Base-by-base conservation (phyloP, 2,113 vertebrate genomes). In the Phaetusa simplex region DNA sequence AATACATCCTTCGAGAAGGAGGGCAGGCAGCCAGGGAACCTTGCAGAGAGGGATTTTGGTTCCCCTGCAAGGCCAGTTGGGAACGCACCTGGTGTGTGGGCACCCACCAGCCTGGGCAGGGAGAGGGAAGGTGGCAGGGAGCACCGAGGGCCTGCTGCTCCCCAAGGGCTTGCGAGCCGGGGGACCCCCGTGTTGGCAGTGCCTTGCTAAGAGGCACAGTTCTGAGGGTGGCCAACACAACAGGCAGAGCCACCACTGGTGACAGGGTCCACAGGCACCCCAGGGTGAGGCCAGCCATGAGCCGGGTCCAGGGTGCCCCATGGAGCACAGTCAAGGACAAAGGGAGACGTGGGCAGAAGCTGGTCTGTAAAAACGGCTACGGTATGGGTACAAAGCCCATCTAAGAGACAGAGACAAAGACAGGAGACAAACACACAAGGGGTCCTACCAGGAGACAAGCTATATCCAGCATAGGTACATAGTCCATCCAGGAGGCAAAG, bases 391-490 rank as follows among this genome's bases (percentile, higher is more conserved):
- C 14, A 6, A 65, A 16, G 1, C 5, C n/a, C 78, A 40, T 3
- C 42, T 42, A 40, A 22, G 27, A 62, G 29, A 21, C 12, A 64
- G n/a, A n/a, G 17, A 16, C 23, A 40, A 47, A 50, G 11, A 56
- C 24, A 64, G 9, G 26, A 50, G 22, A 8, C 18, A 71, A 40
- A 53, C 49, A 19, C 3, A 36, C 1, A 14, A 14, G 5, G 7
- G 2, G 15, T 20, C 43, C 64, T 14, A 49, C 20, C 14, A 64
- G 29, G 26, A 73, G 15, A 43, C 5, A 21, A 47, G 42, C 23
- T 21, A 36, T 24, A 42, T 8, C n/a, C 38, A 79, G 34, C 1
- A 1, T 0, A n/a, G 2, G 6, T 9, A 15, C 24, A 18, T 0
- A 0, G 36, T 11, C 20, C 40, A 90, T 3, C 22, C 32, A 74